Percentiles rank a stretch among this genome's conserved stretches.
Evolutionary conservation across 2,797 vertebrate genomes (phyloP).

Genomic region (Eurystomus glaucurus): DNA sequence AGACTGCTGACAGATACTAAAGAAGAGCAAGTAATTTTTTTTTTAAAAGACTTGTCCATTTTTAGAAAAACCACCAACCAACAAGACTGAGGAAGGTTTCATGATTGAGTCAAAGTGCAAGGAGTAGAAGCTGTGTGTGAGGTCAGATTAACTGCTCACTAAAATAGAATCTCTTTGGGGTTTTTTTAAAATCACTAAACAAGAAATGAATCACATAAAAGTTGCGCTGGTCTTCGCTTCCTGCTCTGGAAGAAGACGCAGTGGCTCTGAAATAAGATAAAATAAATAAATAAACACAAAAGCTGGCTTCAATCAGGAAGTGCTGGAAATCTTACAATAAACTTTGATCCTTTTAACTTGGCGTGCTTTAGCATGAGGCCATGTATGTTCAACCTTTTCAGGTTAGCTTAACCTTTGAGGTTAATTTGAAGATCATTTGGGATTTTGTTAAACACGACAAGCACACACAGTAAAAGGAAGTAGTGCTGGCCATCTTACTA

Average conservation of each 20-base stretch:
- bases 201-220: constrained; percentile 21
- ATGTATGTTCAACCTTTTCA: neutral
- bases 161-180: accelerated
- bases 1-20: neutral
- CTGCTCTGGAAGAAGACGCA: neutral
- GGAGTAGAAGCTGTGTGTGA: neutral
- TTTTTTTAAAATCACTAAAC: neutral
- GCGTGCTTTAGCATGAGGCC: accelerated
- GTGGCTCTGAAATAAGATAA: neutral
- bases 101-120: neutral
- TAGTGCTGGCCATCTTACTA: neutral
- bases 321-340: constrained; percentile 3
- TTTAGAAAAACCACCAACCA: neutral
- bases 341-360: constrained; percentile 1
- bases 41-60: neutral
- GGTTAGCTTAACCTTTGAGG: constrained; percentile 21
- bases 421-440: constrained; percentile 22
- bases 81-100: neutral
- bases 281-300: neutral
- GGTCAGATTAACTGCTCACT: neutral
- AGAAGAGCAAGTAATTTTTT: neutral
- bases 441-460: neutral
- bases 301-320: neutral
- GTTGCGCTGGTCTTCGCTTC: neutral
- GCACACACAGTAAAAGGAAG: constrained; percentile 31